Percentiles rank a stretch among this genome's conserved stretches.
Conservation (phyloP, 35 echinoderm and acorn worm species). For the Holothuria glaberrima region DNA sequence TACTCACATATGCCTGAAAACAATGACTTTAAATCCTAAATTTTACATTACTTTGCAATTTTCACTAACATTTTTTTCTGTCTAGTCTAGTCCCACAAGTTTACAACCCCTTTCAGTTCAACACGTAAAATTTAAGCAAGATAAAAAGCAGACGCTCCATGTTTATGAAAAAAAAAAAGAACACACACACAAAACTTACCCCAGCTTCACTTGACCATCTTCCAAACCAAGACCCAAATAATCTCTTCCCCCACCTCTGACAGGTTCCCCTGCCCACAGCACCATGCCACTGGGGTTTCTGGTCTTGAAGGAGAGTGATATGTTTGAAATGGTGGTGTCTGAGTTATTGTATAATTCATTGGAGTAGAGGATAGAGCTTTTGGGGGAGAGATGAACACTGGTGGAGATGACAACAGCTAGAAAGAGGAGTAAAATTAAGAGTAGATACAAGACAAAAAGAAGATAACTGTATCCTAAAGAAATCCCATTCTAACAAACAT, state of each 20-base stretch:
- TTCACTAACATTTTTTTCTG: too few species aligned
- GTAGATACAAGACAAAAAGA: too few species aligned
- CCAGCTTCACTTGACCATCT: constrained; percentile 71
- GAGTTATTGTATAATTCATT: constrained; percentile 49
- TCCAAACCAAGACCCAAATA: constrained; percentile 76
- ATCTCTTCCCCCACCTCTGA: constrained; percentile 51
- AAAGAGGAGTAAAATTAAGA: constrained; percentile 8
- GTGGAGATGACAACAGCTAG: constrained; percentile 55
- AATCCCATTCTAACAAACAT: too few species aligned
- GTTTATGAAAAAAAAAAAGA: too few species aligned
- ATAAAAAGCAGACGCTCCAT: too few species aligned
- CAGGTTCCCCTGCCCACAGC: constrained; percentile 78
- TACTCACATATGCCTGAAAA: too few species aligned
- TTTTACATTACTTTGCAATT: too few species aligned
- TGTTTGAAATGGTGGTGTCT: constrained; percentile 47
- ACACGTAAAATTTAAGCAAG: too few species aligned
- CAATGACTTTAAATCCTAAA: too few species aligned
- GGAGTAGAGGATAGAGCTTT: constrained; percentile 56
- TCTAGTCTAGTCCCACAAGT: too few species aligned
- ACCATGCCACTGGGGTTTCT: constrained; percentile 61
- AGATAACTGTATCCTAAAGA: neutral
- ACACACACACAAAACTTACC: constrained; percentile 69
- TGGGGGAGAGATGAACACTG: constrained; percentile 32
- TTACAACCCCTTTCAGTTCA: too few species aligned
- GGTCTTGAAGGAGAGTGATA: constrained; percentile 74